These are phyloP conservation scores for Aurelia sp. DNA, from an alignment of 30 jellyfish, hydroid and myxozoan species.

Conservation along the genomic window DNA sequence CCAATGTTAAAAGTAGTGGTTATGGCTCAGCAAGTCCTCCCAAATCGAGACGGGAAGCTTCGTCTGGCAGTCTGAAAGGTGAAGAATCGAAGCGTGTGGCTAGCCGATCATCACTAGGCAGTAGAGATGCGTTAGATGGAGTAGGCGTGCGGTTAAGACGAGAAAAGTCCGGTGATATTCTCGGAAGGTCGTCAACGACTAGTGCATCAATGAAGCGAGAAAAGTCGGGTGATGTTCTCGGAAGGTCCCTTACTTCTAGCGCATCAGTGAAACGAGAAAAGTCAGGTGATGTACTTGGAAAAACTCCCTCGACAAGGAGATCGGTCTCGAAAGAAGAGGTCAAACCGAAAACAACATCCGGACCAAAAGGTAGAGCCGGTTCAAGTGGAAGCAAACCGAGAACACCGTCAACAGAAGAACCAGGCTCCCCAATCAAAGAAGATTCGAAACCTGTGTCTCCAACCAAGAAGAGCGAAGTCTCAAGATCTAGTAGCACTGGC, in stretches of 20 bases:
- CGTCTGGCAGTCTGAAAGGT: conserved; percentile 46
- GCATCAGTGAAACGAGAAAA: conserved; percentile 4
- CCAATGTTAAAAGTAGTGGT: conserved; percentile 85
- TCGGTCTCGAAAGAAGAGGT: conserved; percentile 39
- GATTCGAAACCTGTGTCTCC: not conserved
- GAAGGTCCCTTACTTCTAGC: conserved; percentile 29
- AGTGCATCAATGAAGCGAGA: conserved; percentile 54
- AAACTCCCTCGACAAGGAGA: conserved; percentile 5
- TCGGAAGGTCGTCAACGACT: conserved; percentile 46
- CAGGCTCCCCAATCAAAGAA: not conserved
- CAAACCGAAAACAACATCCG: conserved; percentile 10
- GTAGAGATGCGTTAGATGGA: conserved; percentile 48
- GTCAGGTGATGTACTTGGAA: conserved; percentile 28
- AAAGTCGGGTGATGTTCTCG: conserved; percentile 75
- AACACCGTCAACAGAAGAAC: conserved; percentile 39
- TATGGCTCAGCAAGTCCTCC: conserved; percentile 73
- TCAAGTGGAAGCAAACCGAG: conserved; percentile 25
- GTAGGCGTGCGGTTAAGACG: conserved; percentile 18
- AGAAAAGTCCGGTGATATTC: conserved; percentile 65
- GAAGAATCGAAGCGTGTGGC: conserved; percentile 25
- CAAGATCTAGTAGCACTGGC: not conserved
- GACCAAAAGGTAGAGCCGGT: conserved; percentile 9
- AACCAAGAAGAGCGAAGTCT: not conserved
- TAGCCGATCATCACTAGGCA: conserved; percentile 27
- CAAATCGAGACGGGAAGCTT: conserved; percentile 42